Conservation (phyloP, 1,140 invertebrate genomes). For the Fragariocoptes setiger region DNA sequence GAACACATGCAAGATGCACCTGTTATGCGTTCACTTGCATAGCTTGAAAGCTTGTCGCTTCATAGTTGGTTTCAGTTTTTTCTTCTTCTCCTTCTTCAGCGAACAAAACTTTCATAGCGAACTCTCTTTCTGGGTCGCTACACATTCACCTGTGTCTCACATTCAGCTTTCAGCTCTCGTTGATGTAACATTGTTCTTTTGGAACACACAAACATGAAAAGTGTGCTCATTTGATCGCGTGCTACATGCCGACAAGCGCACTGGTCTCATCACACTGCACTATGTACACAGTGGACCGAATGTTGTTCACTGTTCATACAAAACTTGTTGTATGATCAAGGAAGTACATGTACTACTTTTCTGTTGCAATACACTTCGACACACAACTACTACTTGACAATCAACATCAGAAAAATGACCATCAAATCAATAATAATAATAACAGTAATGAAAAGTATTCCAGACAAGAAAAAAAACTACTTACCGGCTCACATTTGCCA, state of each 20-base stretch:
- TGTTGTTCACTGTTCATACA: background rate
- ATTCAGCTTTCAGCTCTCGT: no score
- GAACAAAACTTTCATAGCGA: background rate
- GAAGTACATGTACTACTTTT: background rate
- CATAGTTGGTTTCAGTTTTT: no score
- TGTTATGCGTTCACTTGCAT: no score
- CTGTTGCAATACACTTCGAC: background rate
- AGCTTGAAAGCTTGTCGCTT: no score
- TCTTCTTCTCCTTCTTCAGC: background rate
- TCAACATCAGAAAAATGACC: background rate
- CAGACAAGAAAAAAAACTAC: constrained; percentile 4
- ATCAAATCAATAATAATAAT: background rate
- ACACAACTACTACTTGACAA: background rate
- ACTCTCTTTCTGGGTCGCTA: background rate
- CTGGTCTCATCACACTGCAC: background rate
- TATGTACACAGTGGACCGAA: background rate
- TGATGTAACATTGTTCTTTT: no score
- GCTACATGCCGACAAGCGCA: background rate
- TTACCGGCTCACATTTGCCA: constrained; percentile 62
- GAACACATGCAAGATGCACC: no score
- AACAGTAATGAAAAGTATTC: no score
- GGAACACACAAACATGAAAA: background rate
- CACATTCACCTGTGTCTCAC: no score
- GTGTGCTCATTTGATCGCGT: background rate
- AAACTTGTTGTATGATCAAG: background rate